phyloP scores from a whole-genome alignment of 2,797 vertebrate genomes.

The Pyrrhura leucotis region DNA sequence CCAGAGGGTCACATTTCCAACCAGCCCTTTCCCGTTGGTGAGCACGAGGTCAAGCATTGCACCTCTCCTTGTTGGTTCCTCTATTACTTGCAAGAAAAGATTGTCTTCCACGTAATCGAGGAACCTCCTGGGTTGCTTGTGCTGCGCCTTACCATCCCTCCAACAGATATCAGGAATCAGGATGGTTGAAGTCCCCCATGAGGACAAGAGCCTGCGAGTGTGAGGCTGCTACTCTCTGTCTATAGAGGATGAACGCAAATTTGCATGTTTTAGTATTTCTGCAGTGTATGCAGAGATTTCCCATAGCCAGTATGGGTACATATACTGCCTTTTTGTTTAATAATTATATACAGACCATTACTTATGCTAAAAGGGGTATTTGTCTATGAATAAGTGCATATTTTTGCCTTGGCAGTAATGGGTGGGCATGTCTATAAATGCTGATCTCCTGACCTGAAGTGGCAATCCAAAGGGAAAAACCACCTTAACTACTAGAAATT shows the following conservation, averaged over 20 bases:
- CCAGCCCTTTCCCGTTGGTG: not conserved
- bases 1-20: not conserved
- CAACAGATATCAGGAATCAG: not conserved
- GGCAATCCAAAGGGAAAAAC: not conserved
- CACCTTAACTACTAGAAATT: not conserved
- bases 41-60: not conserved
- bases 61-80: not conserved
- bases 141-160: not conserved
- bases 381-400: not conserved
- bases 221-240: not conserved
- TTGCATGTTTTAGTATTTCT: not conserved
- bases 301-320: rapidly evolving
- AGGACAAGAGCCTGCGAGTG: not conserved
- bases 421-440: not conserved
- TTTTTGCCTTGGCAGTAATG: not conserved
- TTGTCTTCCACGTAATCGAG: not conserved
- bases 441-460: not conserved
- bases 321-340: not conserved
- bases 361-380: not conserved
- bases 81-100: not conserved
- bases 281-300: not conserved
- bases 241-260: not conserved
- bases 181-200: not conserved
- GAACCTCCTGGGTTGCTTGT: not conserved
- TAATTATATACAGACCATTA: not conserved